phyloP scores from a whole-genome alignment of 2,113 vertebrate genomes.

The Rissa tridactyla region DNA sequence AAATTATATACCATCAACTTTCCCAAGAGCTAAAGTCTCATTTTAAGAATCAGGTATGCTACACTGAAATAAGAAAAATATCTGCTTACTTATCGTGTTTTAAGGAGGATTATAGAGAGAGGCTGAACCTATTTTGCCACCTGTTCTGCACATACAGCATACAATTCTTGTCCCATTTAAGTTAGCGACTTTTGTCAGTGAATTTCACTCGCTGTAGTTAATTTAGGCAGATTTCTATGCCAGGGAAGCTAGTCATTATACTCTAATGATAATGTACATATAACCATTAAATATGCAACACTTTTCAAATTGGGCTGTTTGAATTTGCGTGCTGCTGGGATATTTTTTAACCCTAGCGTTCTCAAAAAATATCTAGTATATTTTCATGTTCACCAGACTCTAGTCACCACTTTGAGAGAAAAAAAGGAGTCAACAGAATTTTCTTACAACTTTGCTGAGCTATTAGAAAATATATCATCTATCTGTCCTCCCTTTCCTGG shows the following conservation, averaged over 20 bases:
- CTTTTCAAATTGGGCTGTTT: not conserved
- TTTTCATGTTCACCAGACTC: not conserved
- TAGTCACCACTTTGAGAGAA: not conserved
- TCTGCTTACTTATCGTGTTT: not conserved
- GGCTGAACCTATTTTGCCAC: not conserved
- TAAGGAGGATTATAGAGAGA: not conserved
- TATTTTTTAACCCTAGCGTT: not conserved
- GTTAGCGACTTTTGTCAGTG: not conserved
- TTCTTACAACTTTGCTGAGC: not conserved
- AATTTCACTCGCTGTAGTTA: not conserved
- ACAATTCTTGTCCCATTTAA: not conserved
- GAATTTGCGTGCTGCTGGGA: not conserved
- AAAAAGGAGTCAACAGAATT: not conserved
- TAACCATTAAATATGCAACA: not conserved
- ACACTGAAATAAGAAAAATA: constrained; percentile 15
- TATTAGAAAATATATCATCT: not conserved
- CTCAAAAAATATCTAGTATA: not conserved
- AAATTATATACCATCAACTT: constrained; percentile 61
- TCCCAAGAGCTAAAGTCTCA: constrained; percentile 43
- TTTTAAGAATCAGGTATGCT: constrained; percentile 37
- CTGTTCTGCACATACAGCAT: not conserved
- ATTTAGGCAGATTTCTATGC: not conserved
- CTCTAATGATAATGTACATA: not conserved
- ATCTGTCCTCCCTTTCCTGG: not conserved
- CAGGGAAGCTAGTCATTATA: not conserved